Percentiles rank a stretch among this genome's conserved stretches.
phyloP scores from a whole-genome alignment of 2,113 vertebrate species.

The Hydrochoerus hydrochaeris region DNA sequence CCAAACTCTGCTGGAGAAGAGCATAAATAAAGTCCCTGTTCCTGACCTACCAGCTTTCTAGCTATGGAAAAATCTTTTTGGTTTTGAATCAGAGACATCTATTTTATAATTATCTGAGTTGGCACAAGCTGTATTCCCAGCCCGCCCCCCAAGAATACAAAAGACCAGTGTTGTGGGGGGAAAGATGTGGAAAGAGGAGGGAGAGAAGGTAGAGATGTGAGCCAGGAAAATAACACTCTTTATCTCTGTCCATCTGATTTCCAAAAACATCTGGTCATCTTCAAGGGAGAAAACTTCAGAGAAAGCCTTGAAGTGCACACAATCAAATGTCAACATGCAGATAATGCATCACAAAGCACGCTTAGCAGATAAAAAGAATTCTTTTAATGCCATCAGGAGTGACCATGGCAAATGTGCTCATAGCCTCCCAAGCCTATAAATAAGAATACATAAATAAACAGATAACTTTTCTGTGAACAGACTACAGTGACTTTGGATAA shows the following conservation, averaged over 20 bases:
- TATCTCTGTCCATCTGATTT: constrained; percentile 9
- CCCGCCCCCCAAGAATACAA: not conserved
- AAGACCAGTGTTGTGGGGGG: not conserved
- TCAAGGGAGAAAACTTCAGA: constrained; percentile 44
- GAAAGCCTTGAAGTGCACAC: not conserved
- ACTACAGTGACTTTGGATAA: not conserved
- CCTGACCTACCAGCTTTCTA: not conserved
- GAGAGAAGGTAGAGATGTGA: not conserved
- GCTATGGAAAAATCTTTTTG: not conserved
- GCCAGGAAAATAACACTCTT: not conserved
- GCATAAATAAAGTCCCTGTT: not conserved
- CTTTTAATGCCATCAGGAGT: not conserved
- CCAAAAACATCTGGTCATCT: constrained; percentile 17
- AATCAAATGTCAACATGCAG: constrained; percentile 61
- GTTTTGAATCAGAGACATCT: not conserved
- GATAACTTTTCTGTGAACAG: not conserved
- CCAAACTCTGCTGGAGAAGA: not conserved
- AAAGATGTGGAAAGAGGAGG: not conserved
- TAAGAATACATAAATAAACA: not conserved
- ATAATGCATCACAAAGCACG: not conserved
- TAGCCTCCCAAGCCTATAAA: not conserved
- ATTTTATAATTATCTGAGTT: constrained; percentile 34
- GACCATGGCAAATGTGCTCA: not conserved
- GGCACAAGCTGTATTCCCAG: constrained; percentile 1
- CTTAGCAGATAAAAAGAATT: constrained; percentile 19